Percentiles rank a stretch among this genome's conserved stretches.
Evolutionary conservation across 1,140 invertebrate species (phyloP).

Genomic region (Bombus picipes): DNA sequence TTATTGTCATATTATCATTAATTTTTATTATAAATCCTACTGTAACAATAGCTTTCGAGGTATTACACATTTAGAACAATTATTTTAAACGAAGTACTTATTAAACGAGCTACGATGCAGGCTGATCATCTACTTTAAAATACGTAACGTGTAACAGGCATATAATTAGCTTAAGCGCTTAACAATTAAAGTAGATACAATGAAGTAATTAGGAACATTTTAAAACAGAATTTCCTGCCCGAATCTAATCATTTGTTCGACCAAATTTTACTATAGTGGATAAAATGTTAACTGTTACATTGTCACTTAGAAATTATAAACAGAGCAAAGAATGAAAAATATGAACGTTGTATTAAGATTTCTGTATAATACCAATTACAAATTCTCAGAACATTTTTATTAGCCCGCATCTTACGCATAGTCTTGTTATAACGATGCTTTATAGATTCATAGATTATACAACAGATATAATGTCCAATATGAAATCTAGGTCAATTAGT

Average conservation of each 20-base stretch:
- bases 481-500: constrained; percentile 15
- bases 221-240: background rate
- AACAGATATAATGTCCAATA: too few relatives aligned
- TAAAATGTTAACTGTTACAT: too few relatives aligned
- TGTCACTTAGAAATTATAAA: too few relatives aligned
- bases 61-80: background rate
- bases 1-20: too few relatives aligned
- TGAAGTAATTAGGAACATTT: background rate
- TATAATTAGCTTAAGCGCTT: background rate
- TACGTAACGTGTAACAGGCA: background rate
- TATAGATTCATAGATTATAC: background rate
- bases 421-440: background rate
- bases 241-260: too few relatives aligned
- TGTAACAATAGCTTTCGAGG: too few relatives aligned
- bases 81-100: background rate
- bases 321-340: background rate
- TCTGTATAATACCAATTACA: too few relatives aligned
- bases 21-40: too few relatives aligned
- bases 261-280: too few relatives aligned
- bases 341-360: background rate
- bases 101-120: background rate
- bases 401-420: too few relatives aligned
- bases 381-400: too few relatives aligned
- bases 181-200: background rate
- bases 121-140: background rate